phyloP scores from a whole-genome alignment of 2,113 vertebrate species.

The Turnix velox region DNA sequence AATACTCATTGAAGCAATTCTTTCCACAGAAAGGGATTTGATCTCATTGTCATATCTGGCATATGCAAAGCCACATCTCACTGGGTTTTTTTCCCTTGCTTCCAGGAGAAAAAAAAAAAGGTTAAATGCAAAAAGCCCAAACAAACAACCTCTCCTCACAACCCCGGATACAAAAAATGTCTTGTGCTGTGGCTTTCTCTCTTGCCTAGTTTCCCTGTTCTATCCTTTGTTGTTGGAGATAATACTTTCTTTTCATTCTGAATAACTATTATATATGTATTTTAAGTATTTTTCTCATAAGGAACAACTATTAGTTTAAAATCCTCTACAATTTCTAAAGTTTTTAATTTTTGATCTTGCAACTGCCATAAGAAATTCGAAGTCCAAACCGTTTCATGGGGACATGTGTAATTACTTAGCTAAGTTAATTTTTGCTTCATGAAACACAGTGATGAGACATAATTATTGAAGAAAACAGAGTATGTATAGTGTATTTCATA shows the following conservation, averaged over 20 bases:
- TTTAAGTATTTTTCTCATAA: neutral
- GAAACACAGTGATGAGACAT: neutral
- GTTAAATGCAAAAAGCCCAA: neutral
- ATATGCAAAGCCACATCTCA: conserved; percentile 43
- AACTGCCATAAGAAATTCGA: neutral
- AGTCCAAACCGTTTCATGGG: neutral
- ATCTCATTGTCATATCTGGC: conserved; percentile 43
- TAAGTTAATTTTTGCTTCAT: neutral
- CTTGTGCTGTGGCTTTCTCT: neutral
- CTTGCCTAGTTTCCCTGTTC: neutral
- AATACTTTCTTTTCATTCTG: neutral
- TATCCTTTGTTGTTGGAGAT: neutral
- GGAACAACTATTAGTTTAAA: neutral
- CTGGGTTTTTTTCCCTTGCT: conserved; percentile 13
- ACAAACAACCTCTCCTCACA: neutral
- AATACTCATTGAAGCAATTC: conserved; percentile 22
- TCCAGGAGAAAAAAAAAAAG: conserved; percentile 6
- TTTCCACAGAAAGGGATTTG: conserved; percentile 27
- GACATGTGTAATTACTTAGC: neutral
- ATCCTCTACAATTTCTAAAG: neutral
- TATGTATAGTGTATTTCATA: neutral
- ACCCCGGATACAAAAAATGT: conserved; percentile 11
- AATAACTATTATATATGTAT: neutral
- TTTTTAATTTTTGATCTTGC: neutral
- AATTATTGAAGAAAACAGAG: neutral